These are phyloP conservation scores for Semnopithecus entellus DNA, from an alignment of 2,113 vertebrate genomes.

Conservation along the genomic window DNA sequence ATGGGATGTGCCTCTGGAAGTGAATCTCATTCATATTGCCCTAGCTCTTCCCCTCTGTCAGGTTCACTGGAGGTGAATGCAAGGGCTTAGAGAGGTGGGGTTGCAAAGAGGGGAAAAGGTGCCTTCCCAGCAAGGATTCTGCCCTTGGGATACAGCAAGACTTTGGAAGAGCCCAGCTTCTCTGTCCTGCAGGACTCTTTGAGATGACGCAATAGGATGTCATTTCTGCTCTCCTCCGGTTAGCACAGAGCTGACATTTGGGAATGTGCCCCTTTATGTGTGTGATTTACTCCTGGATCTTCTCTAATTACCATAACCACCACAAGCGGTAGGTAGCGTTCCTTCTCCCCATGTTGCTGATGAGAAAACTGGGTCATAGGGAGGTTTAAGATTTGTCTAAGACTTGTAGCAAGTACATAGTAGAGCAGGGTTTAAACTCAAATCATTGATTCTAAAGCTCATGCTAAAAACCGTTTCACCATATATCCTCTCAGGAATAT, in stretches of 20 bases:
- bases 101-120: neutral
- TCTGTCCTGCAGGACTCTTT: neutral
- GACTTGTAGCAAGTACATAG: neutral
- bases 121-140: neutral
- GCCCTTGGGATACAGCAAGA: rapidly evolving
- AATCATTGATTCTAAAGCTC: neutral
- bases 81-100: neutral
- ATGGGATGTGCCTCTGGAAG: neutral
- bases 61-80: neutral
- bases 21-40: neutral
- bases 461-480: neutral
- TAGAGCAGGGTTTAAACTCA: neutral
- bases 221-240: no score
- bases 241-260: rapidly evolving
- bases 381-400: neutral
- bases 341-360: neutral
- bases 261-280: no score
- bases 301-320: neutral
- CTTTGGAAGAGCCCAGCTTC: neutral
- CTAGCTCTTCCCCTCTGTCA: neutral
- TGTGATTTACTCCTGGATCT: neutral
- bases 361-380: neutral
- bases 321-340: rapidly evolving
- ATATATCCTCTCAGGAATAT: rapidly evolving
- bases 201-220: neutral